Base-by-base conservation (phyloP, 2,113 vertebrate genomes). In the Balaeniceps rex region DNA sequence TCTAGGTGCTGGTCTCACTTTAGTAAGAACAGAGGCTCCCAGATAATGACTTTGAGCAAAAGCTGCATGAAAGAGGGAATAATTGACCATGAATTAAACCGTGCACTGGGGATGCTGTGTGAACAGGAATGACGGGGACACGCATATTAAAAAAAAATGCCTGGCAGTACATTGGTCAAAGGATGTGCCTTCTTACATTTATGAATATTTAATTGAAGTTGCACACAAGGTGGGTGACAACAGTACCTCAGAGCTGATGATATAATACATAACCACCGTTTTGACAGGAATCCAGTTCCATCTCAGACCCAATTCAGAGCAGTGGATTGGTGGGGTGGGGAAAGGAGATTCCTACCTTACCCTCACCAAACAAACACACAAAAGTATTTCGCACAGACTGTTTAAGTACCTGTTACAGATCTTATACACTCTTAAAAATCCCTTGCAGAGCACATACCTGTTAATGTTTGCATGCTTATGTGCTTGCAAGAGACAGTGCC, bases 101-200 rank as follows among this genome's bases (percentile, higher is more conserved):
- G 78, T 7, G 72, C 95, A 14, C 79, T 98, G 75, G 96, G 97
- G 46, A 97, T 98, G 65, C 92, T 98, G 52, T 96, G 94, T 42
- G 98, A 98, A 92, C 98, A 98, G 98, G 33, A 94, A 93, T 21
- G 98, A 98, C 80, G 36, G 97, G 33, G 98, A 96, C 97, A 98
- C 87, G 9, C 97, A 96, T 88, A 93, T 97, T n/a, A n/a, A n/a
- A 51, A 96, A 97, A 64, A 89, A 94, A 98, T 80, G 78, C 97
- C 95, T 98, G 97, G 97, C 93, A 97, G 60, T 98, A 98, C 93
- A 97, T 98, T 82, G 98, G 94, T 97, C 98, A 98, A 97, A 98
- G 97, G 98, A 97, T 95, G 29, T 40, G 42, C 33, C 36, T 25
- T 24, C 2, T 2, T 54, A 14, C 79, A 29, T 55, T 86, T 83